Evolutionary conservation across 2,797 vertebrate genomes (phyloP), one percentile per base, ranked within the genome.

Genomic region (Dermochelys coriacea): DNA sequence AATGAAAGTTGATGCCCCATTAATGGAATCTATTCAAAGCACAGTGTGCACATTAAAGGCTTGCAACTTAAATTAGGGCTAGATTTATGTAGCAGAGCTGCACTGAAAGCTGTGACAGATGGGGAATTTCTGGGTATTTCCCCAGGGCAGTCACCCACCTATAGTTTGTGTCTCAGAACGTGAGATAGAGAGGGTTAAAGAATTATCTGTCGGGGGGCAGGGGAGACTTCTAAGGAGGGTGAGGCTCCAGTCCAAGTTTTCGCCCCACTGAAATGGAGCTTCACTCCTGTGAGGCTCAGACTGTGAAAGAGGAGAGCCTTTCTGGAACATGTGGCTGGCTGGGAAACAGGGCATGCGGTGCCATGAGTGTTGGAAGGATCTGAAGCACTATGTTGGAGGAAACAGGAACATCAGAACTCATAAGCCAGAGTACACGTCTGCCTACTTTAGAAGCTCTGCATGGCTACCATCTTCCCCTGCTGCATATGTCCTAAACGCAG

Each of bases 401-500:
- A 95, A 25, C 59, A 84, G 87, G 89, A 80, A 93, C 95, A 92
- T 85, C 47, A 2, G 59, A 31, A 51, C 80, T 96, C 95, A 51
- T 80, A 82, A 91, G 89, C 34, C 82, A 77, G 80, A 74, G 41
- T 75, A n/a, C 91, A 16, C 92, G 94, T 91, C 85, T 96, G 47
- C 87, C 88, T 96, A 84, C 80, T 84, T 94, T 86, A 92, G 31
- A 55, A 61, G 87, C 87, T 47, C 89, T 23, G 27, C 59, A 88
- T 51, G 95, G 27, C 84, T 82, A 78, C 95, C 80, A 52, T 75
- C 84, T 96, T 96, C 8, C 95, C 94, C 88, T 96, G 91, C 55
- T 91, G 23, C 75, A 61, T 61, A 90, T 64, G 34, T 64, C 59
- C 80, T 47, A 75, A 59, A 31, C 27, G 5, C 5, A 5, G 27